A percentile compares a stretch with the other conserved stretches of the same genome.
phyloP scores from a whole-genome alignment of 2,797 vertebrate genomes.

The Sebastes melanostomus region DNA sequence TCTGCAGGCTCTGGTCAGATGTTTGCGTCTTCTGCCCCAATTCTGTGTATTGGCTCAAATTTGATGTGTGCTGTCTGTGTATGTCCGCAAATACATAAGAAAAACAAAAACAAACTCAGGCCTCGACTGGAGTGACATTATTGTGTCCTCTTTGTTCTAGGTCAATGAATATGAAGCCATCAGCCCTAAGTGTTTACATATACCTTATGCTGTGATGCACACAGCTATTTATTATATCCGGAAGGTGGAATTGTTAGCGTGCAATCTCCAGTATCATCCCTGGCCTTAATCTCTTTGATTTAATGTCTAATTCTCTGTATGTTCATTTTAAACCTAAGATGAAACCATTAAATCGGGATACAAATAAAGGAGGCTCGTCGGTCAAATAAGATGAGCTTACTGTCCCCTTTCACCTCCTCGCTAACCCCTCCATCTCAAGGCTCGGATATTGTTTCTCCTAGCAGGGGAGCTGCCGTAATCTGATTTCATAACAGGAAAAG shows the following conservation, averaged over 20 bases:
- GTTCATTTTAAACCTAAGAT: constrained; percentile 25
- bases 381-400: constrained; percentile 38
- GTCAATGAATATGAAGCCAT: constrained; percentile 38
- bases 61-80: not conserved
- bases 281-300: constrained; percentile 37
- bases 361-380: constrained; percentile 14
- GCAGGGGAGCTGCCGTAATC: constrained; percentile 65
- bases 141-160: constrained; percentile 34
- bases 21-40: constrained; percentile 39
- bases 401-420: constrained; percentile 40
- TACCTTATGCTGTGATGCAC: constrained; percentile 9
- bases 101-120: constrained; percentile 30
- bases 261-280: constrained; percentile 19
- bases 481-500: constrained; percentile 81
- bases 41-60: constrained; percentile 19
- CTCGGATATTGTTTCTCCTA: constrained; percentile 64
- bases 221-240: not conserved
- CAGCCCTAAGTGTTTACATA: not conserved
- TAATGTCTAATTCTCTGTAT: constrained; percentile 22
- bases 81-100: constrained; percentile 11
- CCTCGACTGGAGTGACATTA: not conserved
- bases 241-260: constrained; percentile 8
- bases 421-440: constrained; percentile 44
- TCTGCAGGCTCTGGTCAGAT: constrained; percentile 32
- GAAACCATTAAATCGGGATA: constrained; percentile 22